Percentiles rank a stretch among this genome's conserved stretches.
Evolutionary conservation across 2,888 invertebrate genomes (phyloP).

Genomic region (Strigamia transsilvanica): DNA sequence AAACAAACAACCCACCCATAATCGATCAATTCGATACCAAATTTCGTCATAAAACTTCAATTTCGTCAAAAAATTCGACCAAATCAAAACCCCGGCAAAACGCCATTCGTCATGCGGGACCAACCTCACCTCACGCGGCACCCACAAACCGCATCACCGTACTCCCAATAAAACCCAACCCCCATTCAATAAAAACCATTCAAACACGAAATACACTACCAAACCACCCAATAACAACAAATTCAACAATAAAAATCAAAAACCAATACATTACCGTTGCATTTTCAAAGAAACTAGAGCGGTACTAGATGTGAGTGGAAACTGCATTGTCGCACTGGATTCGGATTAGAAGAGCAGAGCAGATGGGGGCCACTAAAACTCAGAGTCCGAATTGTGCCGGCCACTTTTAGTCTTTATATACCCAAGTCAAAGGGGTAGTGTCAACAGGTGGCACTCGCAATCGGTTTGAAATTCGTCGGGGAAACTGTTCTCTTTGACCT

Average conservation of each 20-base stretch:
- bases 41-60: too few relatives aligned
- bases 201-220: background rate
- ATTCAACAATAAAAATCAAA: background rate
- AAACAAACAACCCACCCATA: too few relatives aligned
- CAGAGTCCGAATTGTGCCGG: background rate
- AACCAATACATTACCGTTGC: background rate
- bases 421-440: background rate
- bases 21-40: too few relatives aligned
- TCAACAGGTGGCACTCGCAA: constrained; percentile 20
- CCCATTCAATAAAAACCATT: too few relatives aligned
- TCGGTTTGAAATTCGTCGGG: constrained; percentile 9
- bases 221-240: background rate
- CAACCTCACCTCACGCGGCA: too few relatives aligned
- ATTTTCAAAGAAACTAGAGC: background rate
- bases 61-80: too few relatives aligned
- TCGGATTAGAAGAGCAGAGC: background rate
- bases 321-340: background rate
- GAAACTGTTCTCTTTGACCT: constrained; percentile 39
- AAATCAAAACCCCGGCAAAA: too few relatives aligned
- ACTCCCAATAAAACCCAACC: too few relatives aligned
- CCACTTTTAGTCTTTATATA: constrained; percentile 9
- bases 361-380: background rate
- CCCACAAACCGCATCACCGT: too few relatives aligned
- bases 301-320: background rate
- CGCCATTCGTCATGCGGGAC: too few relatives aligned